These are phyloP conservation scores for Hylaeus anthracinus DNA, from an alignment of 1,140 invertebrate species.

Conservation along the genomic window DNA sequence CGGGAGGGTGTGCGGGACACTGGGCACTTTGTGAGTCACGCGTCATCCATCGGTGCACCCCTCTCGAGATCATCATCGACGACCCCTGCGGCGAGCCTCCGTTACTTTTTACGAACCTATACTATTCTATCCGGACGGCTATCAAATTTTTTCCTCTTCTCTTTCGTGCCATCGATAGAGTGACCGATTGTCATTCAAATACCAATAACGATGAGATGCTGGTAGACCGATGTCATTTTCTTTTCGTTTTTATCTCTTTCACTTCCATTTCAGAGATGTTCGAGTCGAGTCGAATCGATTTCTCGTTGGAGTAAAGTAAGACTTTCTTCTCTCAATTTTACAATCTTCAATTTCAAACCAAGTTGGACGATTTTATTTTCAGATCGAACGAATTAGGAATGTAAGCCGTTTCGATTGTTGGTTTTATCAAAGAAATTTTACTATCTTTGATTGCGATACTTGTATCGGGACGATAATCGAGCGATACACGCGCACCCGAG, in stretches of 20 bases:
- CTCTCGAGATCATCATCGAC: slow-evolving; percentile 57
- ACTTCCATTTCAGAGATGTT: too few relatives aligned
- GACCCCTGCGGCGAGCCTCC: slow-evolving; percentile 43
- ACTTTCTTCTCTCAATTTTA: too few relatives aligned
- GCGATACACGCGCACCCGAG: background rate
- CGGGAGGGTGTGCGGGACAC: slow-evolving; percentile 55
- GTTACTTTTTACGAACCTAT: slow-evolving; percentile 39
- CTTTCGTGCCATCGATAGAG: background rate
- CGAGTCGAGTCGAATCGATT: too few relatives aligned
- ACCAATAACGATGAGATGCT: background rate
- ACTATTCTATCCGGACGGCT: slow-evolving; percentile 27
- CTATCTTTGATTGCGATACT: too few relatives aligned
- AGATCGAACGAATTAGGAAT: too few relatives aligned
- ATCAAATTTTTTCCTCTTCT: slow-evolving; percentile 40
- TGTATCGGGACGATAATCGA: too few relatives aligned
- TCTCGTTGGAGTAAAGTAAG: too few relatives aligned
- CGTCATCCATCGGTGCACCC: slow-evolving; percentile 48
- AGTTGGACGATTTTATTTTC: too few relatives aligned
- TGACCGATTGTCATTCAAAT: slow-evolving; percentile 34
- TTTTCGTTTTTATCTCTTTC: slow-evolving; percentile 18
- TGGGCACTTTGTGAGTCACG: slow-evolving; percentile 66
- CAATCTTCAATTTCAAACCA: too few relatives aligned
- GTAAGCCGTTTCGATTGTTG: too few relatives aligned
- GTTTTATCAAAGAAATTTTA: too few relatives aligned
- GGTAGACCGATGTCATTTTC: background rate